Percentiles rank a stretch among this genome's conserved stretches.
Conservation (phyloP, 2,888 invertebrate genomes). For the Lordiphosa andalusiaca region DNA sequence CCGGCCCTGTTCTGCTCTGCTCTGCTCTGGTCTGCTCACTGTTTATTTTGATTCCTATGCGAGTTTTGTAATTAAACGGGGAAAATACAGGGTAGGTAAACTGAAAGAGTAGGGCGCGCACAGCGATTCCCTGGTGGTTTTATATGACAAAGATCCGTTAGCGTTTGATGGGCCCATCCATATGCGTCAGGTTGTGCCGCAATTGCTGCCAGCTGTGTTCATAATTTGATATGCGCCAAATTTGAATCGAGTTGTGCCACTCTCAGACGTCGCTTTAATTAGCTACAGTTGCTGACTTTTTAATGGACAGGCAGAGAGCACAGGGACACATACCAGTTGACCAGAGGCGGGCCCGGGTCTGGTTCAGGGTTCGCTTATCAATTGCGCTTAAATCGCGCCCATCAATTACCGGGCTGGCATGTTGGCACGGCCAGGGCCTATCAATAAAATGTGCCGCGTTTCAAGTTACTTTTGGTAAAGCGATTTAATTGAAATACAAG, state of each 20-base stretch:
- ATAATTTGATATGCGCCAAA: conserved; percentile 71
- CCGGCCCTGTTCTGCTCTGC: too few relatives aligned
- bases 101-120: conserved; percentile 1
- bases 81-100: conserved; percentile 25
- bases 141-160: conserved; percentile 1
- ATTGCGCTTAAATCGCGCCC: conserved; percentile 64
- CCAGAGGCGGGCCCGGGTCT: conserved; percentile 6
- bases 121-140: conserved; percentile 52
- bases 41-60: conserved; percentile 49
- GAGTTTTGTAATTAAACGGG: conserved; percentile 62
- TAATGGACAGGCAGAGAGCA: conserved; percentile 52
- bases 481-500: conserved; percentile 68
- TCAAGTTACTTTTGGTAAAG: conserved; percentile 54
- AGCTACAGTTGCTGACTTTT: conserved; percentile 73
- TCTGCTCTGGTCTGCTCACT: conserved; percentile 19
- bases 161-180: conserved; percentile 15
- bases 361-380: conserved; percentile 53
- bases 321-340: conserved; percentile 4
- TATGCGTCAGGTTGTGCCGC: conserved; percentile 55
- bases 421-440: conserved; percentile 30
- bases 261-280: conserved; percentile 53
- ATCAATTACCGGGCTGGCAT: conserved; percentile 60
- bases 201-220: conserved; percentile 72
- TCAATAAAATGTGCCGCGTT: conserved; percentile 57
- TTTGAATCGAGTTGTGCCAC: conserved; percentile 64